Evolutionary conservation across 1,140 invertebrate genomes (phyloP), one percentile per base, ranked within the genome.

Genomic region (Lepidotrigona ventralis): DNA sequence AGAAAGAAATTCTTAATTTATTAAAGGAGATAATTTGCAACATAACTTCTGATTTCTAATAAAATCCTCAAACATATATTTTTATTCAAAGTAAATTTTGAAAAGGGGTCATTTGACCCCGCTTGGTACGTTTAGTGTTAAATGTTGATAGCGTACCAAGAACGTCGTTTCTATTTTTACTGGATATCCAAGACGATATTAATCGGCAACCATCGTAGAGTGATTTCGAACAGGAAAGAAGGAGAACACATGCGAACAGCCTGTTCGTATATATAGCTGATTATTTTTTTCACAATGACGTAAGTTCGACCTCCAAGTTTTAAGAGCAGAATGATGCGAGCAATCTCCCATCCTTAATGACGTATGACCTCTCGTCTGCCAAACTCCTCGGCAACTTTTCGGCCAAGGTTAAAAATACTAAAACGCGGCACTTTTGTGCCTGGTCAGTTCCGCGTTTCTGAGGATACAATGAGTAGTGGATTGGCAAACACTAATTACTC

Each of bases 301-400:
- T 81, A 88, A 85, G 63, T 82, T 82, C 75, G 91, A 83, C 83
- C 86, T 86, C 81, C 82, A 78, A 80, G 81, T 87, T 91, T 91
- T 56, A 85, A 85, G 86, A 80, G 88, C 91, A 46, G 84, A 90
- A 91, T 51, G 75, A 63, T 86, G 87, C 89, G 90, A 91, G 90
- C 85, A 58, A 46, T 87, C 83, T 84, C 75, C 75, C 53, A 39
- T 60, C 58, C 58, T 46, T 33, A 73, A 60, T 26, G 29, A 39
- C 39, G 39, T 39, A 39, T 60, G 19, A 15, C 6, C 21, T 58
- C n/a, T 58, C 14, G 2, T 29, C 29, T 6, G n/a, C 72, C 14
- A 76, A 58, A 63, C 60, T 68, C 23, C 51, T 68, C 23, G 51
- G 8, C 71, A 66, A 81, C n/a, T 81, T 81, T 81, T 81, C 56